Conservation (phyloP, 2,113 vertebrate genomes). For the Poicephalus gulielmi region DNA sequence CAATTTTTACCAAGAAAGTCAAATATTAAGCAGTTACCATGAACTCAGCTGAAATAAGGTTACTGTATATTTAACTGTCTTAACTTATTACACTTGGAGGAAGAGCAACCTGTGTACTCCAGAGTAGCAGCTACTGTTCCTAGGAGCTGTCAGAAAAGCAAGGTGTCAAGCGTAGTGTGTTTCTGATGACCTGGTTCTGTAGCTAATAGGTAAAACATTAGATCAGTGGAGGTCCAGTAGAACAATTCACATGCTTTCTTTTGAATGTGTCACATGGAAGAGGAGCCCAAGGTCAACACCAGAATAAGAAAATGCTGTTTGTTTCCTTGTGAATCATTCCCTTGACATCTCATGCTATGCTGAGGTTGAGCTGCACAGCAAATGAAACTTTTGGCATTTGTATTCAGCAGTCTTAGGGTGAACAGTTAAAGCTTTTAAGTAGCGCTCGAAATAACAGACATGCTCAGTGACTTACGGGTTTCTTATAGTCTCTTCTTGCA, state of each 20-base stretch:
- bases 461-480: background rate
- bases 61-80: background rate
- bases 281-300: background rate
- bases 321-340: background rate
- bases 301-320: background rate
- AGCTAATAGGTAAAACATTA: background rate
- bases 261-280: background rate
- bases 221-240: background rate
- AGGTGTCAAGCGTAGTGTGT: background rate
- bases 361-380: background rate
- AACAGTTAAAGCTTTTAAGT: background rate
- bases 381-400: fast-evolving
- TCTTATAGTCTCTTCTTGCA: background rate
- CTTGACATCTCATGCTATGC: background rate
- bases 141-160: background rate
- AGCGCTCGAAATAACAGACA: background rate
- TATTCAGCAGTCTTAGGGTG: background rate
- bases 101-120: background rate
- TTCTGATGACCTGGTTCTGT: background rate
- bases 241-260: background rate
- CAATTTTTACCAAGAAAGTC: background rate
- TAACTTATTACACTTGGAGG: fast-evolving
- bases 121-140: background rate
- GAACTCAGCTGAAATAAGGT: background rate
- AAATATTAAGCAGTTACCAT: background rate